A percentile compares a stretch with the other conserved stretches of the same genome.
These are phyloP conservation scores for Macrophya annulata DNA, from an alignment of 2,888 invertebrate species.

Conservation along the genomic window DNA sequence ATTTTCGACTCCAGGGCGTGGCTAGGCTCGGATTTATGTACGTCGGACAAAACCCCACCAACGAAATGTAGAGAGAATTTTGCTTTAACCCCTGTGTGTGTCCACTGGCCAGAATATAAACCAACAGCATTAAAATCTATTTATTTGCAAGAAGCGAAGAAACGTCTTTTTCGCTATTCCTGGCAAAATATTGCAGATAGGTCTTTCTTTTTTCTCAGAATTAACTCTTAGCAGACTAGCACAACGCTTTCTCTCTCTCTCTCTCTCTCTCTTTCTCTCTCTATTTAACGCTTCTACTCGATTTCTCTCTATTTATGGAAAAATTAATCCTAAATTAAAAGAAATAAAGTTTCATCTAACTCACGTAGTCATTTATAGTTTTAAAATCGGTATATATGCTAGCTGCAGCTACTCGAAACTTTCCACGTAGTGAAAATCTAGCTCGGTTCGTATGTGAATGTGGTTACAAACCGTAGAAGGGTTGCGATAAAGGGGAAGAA, in stretches of 20 bases:
- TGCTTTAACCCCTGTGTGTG: constrained; percentile 23
- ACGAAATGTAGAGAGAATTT: constrained; percentile 41
- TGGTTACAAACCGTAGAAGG: constrained; percentile 11
- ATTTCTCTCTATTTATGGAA: no score
- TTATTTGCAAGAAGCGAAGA: constrained; percentile 14
- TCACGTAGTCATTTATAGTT: no score
- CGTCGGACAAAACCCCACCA: constrained; percentile 40
- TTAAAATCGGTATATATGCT: not conserved
- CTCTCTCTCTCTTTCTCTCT: not conserved
- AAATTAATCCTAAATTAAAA: no score
- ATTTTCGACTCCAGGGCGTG: constrained; percentile 56
- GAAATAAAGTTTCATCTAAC: no score
- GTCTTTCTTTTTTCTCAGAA: not conserved
- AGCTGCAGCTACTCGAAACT: not conserved
- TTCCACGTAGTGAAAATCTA: not conserved
- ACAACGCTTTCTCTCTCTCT: not conserved
- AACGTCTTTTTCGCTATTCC: not conserved
- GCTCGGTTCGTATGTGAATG: not conserved
- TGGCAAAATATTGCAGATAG: not conserved
- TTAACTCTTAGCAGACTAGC: not conserved
- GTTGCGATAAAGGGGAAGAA: constrained; percentile 25
- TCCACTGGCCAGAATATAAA: constrained; percentile 11
- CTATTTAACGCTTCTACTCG: not conserved
- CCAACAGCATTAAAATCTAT: constrained; percentile 46
- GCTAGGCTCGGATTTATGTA: constrained; percentile 55